Evolutionary conservation across 1,140 invertebrate species (phyloP).

Genomic region (Drosophila parvula): DNA sequence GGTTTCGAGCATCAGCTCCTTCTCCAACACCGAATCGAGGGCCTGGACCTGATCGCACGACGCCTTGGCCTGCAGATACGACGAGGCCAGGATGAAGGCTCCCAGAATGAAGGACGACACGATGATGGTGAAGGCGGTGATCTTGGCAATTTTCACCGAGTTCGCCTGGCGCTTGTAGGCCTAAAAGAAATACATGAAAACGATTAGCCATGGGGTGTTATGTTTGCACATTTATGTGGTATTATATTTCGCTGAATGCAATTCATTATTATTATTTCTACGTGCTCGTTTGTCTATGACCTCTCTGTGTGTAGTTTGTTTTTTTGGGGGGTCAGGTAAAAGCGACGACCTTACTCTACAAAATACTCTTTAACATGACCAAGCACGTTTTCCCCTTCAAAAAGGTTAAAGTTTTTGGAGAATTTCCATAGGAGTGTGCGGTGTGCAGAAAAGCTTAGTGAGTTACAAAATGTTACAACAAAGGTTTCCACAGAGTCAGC

Average conservation of each 20-base stretch:
- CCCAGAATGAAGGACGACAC: conserved; percentile 91
- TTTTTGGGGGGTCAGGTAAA: conserved; percentile 43
- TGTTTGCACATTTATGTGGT: neutral
- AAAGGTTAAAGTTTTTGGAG: conserved; percentile 5
- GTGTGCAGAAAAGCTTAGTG: conserved; percentile 14
- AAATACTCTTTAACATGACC: conserved; percentile 31
- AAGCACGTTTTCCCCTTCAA: conserved; percentile 57
- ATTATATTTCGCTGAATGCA: conserved; percentile 5
- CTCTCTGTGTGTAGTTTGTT: conserved; percentile 43
- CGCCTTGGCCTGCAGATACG: conserved; percentile 91
- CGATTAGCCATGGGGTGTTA: conserved; percentile 11
- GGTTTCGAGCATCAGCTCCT: conserved; percentile 87
- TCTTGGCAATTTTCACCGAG: conserved; percentile 92
- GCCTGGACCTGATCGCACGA: conserved; percentile 89
- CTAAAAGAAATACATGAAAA: conserved; percentile 84
- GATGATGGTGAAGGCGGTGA: conserved; percentile 91
- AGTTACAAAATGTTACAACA: neutral
- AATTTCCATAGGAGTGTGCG: conserved; percentile 16
- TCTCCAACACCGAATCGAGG: conserved; percentile 86
- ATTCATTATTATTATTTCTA: conserved; percentile 27
- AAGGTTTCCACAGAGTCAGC: neutral
- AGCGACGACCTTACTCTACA: conserved; percentile 45
- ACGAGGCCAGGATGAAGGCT: conserved; percentile 90
- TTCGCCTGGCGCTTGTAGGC: conserved; percentile 90
- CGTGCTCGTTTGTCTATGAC: conserved; percentile 57